Evolutionary conservation across 30 jellyfish, hydroid and myxozoan genomes (phyloP), one percentile per base, ranked within the genome.

Genomic region (Euphysa ruthae): DNA sequence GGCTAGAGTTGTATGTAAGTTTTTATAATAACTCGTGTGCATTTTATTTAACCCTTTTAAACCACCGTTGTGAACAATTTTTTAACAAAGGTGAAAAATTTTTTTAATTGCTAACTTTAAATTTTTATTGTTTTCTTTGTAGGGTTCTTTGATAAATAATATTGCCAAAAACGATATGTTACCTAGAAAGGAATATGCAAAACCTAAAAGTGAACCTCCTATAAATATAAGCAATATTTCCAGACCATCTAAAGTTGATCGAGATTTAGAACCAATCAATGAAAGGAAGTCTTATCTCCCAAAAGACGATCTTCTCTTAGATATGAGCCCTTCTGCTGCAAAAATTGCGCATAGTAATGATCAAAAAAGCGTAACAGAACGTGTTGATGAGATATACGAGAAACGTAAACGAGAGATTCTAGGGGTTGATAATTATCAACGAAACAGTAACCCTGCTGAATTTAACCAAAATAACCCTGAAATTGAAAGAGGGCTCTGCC

Each of bases 321-420:
- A 46, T n/a, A 5, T 10, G 23, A 29, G 60, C 28, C 6, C 60
- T 46, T 3, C 60, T 46, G 28, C 60, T 2, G 60, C 60, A 25
- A 46, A 46, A 10, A 4, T 46, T 46, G 6, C 4, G 8, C 60
- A 29, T 4, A 29, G 6, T 5, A 29, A 46, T 46, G 10, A 8
- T 46, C 23, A n/a, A 46, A 8, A 8, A n/a, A 46, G 3, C 18
- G 23, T 56, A 3, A 42, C 35, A 38, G 43, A 23, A 30, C 73
- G 80, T 28, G 73, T 68, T 4, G 83, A 56, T 12, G 83, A 70
- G 33, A 70, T 70, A 12, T 55, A 52, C 32, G 83, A 70, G 25
- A 70, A 33, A 10, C 63, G 83, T 21, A 55, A 55, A 31, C 55
- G 79, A 22, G 83, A 70, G 33, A 54, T 70, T 16, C 38, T 70